phyloP scores from a whole-genome alignment of 2,113 vertebrate species.

The Hyaena hyaena region DNA sequence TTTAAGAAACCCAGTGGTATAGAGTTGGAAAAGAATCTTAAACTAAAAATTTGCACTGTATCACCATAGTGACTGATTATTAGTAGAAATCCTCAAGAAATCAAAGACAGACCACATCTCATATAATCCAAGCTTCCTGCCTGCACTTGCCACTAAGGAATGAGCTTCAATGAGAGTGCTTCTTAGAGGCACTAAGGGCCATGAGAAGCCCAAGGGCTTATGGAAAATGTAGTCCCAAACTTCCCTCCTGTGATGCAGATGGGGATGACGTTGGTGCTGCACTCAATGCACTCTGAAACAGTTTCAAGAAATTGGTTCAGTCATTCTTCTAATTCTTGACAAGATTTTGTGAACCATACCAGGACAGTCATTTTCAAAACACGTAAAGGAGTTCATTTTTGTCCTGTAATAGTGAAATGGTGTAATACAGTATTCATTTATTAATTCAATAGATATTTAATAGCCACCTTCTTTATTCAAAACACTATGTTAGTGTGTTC shows the following conservation, averaged over 20 bases:
- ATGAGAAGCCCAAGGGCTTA: neutral
- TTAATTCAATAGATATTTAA: neutral
- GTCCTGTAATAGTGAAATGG: neutral
- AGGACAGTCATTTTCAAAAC: conserved; percentile 33
- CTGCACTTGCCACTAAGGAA: neutral
- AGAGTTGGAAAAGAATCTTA: neutral
- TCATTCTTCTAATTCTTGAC: neutral
- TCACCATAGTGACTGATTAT: neutral
- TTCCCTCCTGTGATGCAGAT: neutral
- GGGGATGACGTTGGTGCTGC: neutral
- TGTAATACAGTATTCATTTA: neutral
- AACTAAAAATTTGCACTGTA: neutral
- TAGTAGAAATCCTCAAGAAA: neutral
- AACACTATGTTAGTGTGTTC: neutral
- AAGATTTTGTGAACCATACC: neutral
- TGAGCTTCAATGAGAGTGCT: neutral
- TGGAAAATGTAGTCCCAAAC: neutral
- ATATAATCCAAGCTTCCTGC: neutral
- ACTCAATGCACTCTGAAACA: neutral
- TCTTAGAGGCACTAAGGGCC: neutral
- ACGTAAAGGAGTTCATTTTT: neutral
- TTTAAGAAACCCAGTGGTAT: neutral
- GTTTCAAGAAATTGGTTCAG: neutral
- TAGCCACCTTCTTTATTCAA: neutral
- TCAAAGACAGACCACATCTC: neutral